These are phyloP conservation scores for Saturnia japonica DNA, from an alignment of 2,888 invertebrate species.

Conservation along the genomic window DNA sequence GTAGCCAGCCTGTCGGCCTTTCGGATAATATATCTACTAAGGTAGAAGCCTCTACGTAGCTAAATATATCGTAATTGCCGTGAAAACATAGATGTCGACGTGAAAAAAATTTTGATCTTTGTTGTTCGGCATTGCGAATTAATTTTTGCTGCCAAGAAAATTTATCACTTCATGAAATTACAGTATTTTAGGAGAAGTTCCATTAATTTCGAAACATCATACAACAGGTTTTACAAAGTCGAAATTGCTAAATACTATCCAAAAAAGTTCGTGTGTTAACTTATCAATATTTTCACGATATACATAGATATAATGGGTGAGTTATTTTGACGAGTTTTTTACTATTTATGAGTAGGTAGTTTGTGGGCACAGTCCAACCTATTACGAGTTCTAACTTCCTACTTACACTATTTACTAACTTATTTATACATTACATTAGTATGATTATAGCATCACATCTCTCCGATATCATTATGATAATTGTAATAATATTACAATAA, in stretches of 20 bases:
- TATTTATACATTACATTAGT: not conserved
- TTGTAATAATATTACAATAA: not conserved
- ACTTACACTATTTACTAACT: not conserved
- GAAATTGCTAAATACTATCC: not conserved
- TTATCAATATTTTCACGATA: not conserved
- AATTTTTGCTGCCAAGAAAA: not conserved
- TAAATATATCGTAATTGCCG: not conserved
- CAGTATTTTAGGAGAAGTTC: not conserved
- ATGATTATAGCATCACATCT: not conserved
- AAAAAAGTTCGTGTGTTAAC: not conserved
- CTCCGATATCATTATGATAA: not conserved
- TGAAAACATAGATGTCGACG: not conserved
- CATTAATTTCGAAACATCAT: not conserved
- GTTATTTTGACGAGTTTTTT: not conserved
- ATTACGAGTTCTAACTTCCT: not conserved
- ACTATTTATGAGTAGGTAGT: not conserved
- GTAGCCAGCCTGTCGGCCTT: too few species aligned
- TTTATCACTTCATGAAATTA: not conserved
- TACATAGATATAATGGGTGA: not conserved
- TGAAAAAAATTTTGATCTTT: not conserved
- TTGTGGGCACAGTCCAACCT: not conserved
- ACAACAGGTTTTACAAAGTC: not conserved
- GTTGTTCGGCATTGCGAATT: not conserved
- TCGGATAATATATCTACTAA: not conserved
- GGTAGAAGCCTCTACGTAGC: not conserved